A percentile compares a stretch with the other conserved stretches of the same genome.
These are phyloP conservation scores for Heteractis magnifica DNA, from an alignment of 92 coral and sea anemone genomes.

Conservation along the genomic window DNA sequence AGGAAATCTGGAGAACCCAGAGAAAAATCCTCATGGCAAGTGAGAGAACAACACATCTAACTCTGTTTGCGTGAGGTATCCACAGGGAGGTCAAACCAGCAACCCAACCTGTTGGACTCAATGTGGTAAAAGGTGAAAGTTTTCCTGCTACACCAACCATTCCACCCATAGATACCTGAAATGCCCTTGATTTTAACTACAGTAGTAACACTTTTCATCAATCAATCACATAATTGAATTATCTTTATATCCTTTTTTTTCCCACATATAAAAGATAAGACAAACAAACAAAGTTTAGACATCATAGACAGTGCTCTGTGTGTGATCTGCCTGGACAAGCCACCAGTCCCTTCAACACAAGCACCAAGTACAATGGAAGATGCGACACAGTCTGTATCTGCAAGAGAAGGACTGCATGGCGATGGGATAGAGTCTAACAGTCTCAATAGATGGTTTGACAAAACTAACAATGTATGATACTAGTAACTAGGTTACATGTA, in stretches of 20 bases:
- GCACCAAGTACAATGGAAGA: slow-evolving; percentile 84
- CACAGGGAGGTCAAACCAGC: too few relatives aligned
- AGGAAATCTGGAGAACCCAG: too few relatives aligned
- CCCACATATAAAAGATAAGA: slow-evolving; percentile 42
- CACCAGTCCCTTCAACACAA: slow-evolving; percentile 77
- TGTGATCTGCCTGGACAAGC: slow-evolving; percentile 80
- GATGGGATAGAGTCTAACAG: slow-evolving; percentile 90
- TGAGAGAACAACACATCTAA: too few relatives aligned
- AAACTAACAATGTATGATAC: slow-evolving; percentile 69
- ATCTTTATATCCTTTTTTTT: neutral
- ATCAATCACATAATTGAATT: neutral
- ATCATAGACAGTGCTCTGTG: slow-evolving; percentile 74
- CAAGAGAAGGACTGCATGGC: slow-evolving; percentile 83
- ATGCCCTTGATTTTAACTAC: too few relatives aligned
- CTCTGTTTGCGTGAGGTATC: too few relatives aligned
- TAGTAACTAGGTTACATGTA: neutral
- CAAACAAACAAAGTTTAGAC: slow-evolving; percentile 78
- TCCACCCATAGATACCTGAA: too few relatives aligned
- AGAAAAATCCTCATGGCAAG: too few relatives aligned
- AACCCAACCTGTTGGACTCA: too few relatives aligned
- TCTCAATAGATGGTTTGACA: slow-evolving; percentile 95
- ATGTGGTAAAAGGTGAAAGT: too few relatives aligned
- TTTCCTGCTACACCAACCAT: too few relatives aligned
- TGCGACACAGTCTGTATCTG: slow-evolving; percentile 79
- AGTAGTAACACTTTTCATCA: neutral